Evolutionary conservation across 1,140 invertebrate species (phyloP).

Genomic region (Vanessa atalanta): DNA sequence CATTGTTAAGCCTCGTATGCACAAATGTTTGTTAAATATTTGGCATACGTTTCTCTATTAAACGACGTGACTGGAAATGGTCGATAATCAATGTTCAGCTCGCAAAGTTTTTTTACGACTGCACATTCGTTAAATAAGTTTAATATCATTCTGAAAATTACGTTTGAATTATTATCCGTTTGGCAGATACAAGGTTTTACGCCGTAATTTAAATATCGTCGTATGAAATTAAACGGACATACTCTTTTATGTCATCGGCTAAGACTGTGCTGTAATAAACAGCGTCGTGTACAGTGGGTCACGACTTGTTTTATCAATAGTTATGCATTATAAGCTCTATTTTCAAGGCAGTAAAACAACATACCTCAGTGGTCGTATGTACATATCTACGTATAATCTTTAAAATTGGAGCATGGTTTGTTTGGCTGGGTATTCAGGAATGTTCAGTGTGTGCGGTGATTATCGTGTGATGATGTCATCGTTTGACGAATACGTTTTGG

Average conservation of each 20-base stretch:
- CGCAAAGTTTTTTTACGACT: too few species aligned
- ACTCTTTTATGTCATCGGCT: conserved; percentile 8
- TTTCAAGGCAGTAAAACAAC: conserved; percentile 7
- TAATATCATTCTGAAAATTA: too few species aligned
- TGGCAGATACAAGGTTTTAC: neutral
- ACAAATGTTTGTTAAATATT: too few species aligned
- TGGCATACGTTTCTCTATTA: too few species aligned
- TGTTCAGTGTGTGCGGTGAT: conserved; percentile 21
- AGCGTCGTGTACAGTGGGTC: conserved; percentile 17
- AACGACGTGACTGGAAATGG: too few species aligned
- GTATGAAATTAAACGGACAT: conserved; percentile 17
- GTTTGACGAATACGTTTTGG: neutral
- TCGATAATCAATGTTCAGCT: too few species aligned
- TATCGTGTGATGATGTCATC: neutral
- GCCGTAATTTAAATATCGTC: too few species aligned
- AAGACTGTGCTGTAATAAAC: conserved; percentile 32
- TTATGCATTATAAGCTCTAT: conserved; percentile 11
- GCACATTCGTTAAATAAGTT: too few species aligned
- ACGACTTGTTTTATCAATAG: neutral
- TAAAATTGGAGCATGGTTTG: conserved; percentile 40
- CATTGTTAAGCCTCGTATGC: too few species aligned
- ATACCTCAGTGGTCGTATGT: conserved; percentile 2
- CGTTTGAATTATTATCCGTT: neutral
- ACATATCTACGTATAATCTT: conserved; percentile 32
- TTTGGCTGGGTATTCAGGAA: conserved; percentile 31